Base-by-base conservation (phyloP, 35 echinoderm and acorn worm genomes). In the Strongylocentrotus purpuratus region DNA sequence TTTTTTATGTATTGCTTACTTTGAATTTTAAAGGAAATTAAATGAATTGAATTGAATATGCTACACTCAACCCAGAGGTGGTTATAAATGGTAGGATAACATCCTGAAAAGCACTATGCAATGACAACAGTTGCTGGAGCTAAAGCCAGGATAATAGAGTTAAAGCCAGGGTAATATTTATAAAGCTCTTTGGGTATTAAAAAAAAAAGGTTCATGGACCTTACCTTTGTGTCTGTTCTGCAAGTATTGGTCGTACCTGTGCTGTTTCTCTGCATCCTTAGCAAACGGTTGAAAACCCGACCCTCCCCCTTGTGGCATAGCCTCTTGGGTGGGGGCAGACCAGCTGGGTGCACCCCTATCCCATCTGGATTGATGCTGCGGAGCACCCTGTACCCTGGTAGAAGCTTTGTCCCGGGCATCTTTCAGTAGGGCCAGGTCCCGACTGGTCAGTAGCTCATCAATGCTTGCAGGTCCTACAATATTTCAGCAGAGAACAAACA, bases 181-280 rank as follows among this genome's bases (percentile, higher is more conserved):
- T 41, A 41, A 41, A 41, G 35, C 35, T 41, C 35, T 41, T 41
- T 41, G 35, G 35, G n/a, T n/a, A n/a, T n/a, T n/a, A 41, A 41
- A 41, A 41, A 1, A 41, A 41, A 41, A 3, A 41, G 35, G 7
- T 78, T 78, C 28, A 22, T 28, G 7, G 20, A 78, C 18, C 91
- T 50, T 11, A 93, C 91, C 91, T 50, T 31, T 12, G 11, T 93
- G 91, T 58, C 46, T 47, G 46, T 47, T 48, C 47, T 61, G 61
- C 85, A 98, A 78, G 86, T 87, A 98, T 48, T 94, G 92, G 31
- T 98, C 96, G 94, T 98, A 98, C 94, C 97, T 60, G 60, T 94
- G 85, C 92, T 98, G 97, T 55, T 98, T 98, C 46, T 92, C 96
- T 46, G 94, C 94, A 59, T 98, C 88, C 46, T 95, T 95, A 12